Evolutionary conservation across 2,113 vertebrate species (phyloP), one percentile per base, ranked within the genome.

Genomic region (Pseudonaja textilis): DNA sequence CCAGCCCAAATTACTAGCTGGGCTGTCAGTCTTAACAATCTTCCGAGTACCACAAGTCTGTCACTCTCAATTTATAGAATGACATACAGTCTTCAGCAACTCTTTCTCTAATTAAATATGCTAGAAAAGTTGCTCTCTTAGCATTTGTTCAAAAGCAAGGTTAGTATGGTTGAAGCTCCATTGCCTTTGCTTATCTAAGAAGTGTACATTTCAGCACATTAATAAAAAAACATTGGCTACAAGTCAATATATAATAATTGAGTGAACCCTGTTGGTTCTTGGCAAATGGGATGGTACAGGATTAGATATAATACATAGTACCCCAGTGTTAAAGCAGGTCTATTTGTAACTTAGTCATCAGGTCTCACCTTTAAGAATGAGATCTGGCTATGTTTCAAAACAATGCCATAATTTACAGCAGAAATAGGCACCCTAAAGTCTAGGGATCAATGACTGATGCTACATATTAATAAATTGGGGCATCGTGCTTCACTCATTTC

Each of bases 401-500:
- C 23, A 90, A 74, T 25, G 25, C 57, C 12, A 89, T n/a, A 45
- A 50, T 64, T 57, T 16, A n/a, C 23, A n/a, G 12, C n/a, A 59
- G 16, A 59, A 42, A n/a, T 47, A 86, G n/a, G 25, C n/a, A 91
- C 25, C 57, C 42, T 81, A 20, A 91, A 57, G 26, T n/a, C 9
- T n/a, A 20, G 85, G 25, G 39, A 54, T 59, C 45, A n/a, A 86
- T 42, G n/a, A 18, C 2, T 14, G 20, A 8, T 81, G 16, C 16
- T n/a, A 11, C 23, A 0, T 29, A 39, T 50, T 54, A 81, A 74
- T 59, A 52, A 90, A 90, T 91, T 94, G 56, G 91, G n/a, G 5
- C 39, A 64, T 42, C 3, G 42, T n/a, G 26, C 95, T 95, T 85
- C 25, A 25, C 94, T 91, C 56, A 94, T 91, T 57, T 93, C 34